Percentiles rank a stretch among this genome's conserved stretches.
Evolutionary conservation across 2,113 vertebrate species (phyloP).

Genomic region (Pungitius pungitius): DNA sequence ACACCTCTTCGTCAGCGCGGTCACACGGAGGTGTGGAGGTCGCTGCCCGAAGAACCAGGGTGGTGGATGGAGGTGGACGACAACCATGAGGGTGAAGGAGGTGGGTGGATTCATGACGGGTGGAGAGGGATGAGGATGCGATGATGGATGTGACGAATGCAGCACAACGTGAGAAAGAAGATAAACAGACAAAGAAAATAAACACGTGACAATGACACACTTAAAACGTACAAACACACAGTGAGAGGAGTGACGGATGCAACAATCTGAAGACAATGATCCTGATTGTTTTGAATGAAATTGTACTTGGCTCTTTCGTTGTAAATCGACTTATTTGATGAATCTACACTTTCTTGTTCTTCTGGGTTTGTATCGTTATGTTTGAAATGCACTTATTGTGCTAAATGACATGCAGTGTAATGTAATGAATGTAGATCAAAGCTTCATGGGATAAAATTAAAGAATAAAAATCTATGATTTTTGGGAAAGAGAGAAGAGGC

Average conservation of each 20-base stretch:
- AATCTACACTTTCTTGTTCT: too few relatives aligned
- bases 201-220: slow-evolving; percentile 65
- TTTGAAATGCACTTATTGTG: too few relatives aligned
- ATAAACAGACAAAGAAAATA: slow-evolving; percentile 65
- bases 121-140: slow-evolving; percentile 15
- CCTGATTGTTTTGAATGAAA: slow-evolving; percentile 63
- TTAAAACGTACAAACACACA: slow-evolving; percentile 12
- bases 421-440: too few relatives aligned
- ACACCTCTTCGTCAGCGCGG: slow-evolving; percentile 71
- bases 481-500: slow-evolving; percentile 77
- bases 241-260: slow-evolving; percentile 38
- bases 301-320: too few relatives aligned
- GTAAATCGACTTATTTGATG: too few relatives aligned
- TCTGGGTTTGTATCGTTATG: too few relatives aligned
- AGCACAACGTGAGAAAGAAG: slow-evolving; percentile 60
- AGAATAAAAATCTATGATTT: slow-evolving; percentile 89
- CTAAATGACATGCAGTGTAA: too few relatives aligned
- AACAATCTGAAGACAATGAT: slow-evolving; percentile 64
- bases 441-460: slow-evolving; percentile 90
- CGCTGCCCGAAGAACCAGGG: slow-evolving; percentile 74
- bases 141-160: slow-evolving; percentile 16
- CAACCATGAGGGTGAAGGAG: neutral
- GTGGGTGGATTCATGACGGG: slow-evolving; percentile 52
- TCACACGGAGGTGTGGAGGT: slow-evolving; percentile 77
- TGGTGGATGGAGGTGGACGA: slow-evolving; percentile 48